phyloP scores from a whole-genome alignment of 2,888 invertebrate genomes.

The Ectropis crepuscularia region DNA sequence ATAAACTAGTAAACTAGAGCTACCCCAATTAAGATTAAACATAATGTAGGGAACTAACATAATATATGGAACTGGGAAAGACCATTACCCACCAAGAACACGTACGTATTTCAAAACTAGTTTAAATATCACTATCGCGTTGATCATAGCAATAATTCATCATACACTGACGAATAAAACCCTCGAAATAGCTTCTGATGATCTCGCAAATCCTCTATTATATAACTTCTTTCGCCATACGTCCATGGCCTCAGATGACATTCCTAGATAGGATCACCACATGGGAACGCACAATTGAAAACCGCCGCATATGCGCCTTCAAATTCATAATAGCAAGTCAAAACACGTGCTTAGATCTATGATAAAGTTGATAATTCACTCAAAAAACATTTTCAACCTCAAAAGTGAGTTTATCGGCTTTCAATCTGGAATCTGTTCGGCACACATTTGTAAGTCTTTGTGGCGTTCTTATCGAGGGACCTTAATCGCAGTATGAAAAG shows the following conservation, averaged over 20 bases:
- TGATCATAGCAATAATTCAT: slow-evolving; percentile 1
- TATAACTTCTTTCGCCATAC: slow-evolving; percentile 46
- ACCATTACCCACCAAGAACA: too few species aligned
- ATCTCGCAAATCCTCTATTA: slow-evolving; percentile 29
- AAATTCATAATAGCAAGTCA: slow-evolving; percentile 69
- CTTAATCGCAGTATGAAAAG: slow-evolving; percentile 72
- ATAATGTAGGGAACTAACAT: too few species aligned
- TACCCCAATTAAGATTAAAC: too few species aligned
- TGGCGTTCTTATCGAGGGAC: slow-evolving; percentile 70
- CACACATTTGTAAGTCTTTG: slow-evolving; percentile 79
- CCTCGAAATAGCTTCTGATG: slow-evolving; percentile 20
- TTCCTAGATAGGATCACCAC: slow-evolving; percentile 53
- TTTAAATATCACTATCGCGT: slow-evolving; percentile 9
- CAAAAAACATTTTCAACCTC: slow-evolving; percentile 70
- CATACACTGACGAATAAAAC: slow-evolving; percentile 9
- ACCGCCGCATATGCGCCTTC: slow-evolving; percentile 54
- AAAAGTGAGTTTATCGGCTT: slow-evolving; percentile 79
- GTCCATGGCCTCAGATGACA: slow-evolving; percentile 58
- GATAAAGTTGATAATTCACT: slow-evolving; percentile 68
- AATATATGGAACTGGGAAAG: too few species aligned
- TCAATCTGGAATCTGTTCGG: slow-evolving; percentile 80
- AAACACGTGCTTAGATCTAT: slow-evolving; percentile 74
- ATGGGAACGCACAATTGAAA: slow-evolving; percentile 65
- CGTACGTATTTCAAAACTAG: background rate
- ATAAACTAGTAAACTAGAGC: too few species aligned